phyloP scores from a whole-genome alignment of 1,140 invertebrate genomes.

The Mylabris phalerata region DNA sequence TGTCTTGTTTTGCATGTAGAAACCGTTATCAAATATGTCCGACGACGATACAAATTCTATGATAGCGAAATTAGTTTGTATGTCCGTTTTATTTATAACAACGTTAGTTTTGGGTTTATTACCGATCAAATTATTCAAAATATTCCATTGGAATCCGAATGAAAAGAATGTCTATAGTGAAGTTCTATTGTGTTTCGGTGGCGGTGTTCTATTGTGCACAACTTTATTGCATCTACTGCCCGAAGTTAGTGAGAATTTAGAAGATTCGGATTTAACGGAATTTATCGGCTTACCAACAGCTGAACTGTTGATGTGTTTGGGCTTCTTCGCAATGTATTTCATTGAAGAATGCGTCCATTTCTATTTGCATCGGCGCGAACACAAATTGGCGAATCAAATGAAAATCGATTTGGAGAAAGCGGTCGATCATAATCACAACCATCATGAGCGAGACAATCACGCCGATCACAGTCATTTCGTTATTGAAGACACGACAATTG shows the following conservation, averaged over 20 bases:
- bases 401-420: conserved; percentile 1
- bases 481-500: conserved; percentile 51
- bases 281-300: conserved; percentile 58
- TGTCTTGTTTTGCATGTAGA: too few species aligned
- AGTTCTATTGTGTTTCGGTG: conserved; percentile 77
- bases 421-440: conserved; percentile 12
- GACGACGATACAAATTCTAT: background rate
- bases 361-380: conserved; percentile 51
- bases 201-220: conserved; percentile 83
- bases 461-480: conserved; percentile 33
- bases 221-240: conserved; percentile 86
- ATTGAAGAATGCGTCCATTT: conserved; percentile 75
- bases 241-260: conserved; percentile 69
- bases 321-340: conserved; percentile 81
- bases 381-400: conserved; percentile 19
- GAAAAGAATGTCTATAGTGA: conserved; percentile 46
- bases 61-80: conserved; percentile 62
- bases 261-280: conserved; percentile 48
- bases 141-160: conserved; percentile 50
- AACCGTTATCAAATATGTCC: too few species aligned
- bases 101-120: conserved; percentile 62
- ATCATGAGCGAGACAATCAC: conserved; percentile 19
- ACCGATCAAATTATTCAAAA: conserved; percentile 59
- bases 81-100: conserved; percentile 59
- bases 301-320: conserved; percentile 62